A percentile compares a stretch with the other conserved stretches of the same genome.
Conservation (phyloP, 53 echinoderm and acorn worm genomes). For the Crossaster papposus region DNA sequence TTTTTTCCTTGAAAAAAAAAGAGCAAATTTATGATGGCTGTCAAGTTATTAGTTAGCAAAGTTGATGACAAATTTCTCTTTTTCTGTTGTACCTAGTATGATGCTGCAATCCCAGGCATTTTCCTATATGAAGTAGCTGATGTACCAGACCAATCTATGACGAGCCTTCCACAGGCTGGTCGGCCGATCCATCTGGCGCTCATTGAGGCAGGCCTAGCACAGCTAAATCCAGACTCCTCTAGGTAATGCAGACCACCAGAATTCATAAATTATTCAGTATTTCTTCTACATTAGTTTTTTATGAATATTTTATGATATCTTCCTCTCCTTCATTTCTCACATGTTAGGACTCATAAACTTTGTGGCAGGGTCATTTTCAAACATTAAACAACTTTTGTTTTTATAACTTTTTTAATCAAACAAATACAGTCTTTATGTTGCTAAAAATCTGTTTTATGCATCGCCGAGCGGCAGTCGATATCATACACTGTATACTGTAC, state of each 20-base stretch:
- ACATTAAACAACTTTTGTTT: too few species aligned
- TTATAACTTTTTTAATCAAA: too few species aligned
- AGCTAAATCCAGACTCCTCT: not conserved
- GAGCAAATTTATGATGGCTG: too few species aligned
- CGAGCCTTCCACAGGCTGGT: not conserved
- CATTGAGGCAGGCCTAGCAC: constrained; percentile 46
- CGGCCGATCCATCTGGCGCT: constrained; percentile 34
- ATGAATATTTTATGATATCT: not conserved
- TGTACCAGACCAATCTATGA: not conserved
- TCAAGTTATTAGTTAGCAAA: not conserved
- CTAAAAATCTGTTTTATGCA: too few species aligned
- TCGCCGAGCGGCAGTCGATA: too few species aligned
- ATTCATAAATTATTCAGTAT: not conserved
- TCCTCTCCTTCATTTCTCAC: not conserved
- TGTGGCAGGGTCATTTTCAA: too few species aligned
- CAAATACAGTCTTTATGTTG: too few species aligned
- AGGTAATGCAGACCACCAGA: not conserved
- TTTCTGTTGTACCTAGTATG: not conserved
- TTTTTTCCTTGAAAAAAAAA: too few species aligned
- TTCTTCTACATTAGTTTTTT: not conserved
- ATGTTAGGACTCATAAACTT: not conserved
- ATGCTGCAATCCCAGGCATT: constrained; percentile 27
- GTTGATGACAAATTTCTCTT: not conserved
- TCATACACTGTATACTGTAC: too few species aligned
- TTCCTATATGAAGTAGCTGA: constrained; percentile 13